Evolutionary conservation across 2,888 invertebrate species (phyloP), one percentile per base, ranked within the genome.

Genomic region (Diabrotica balteata): DNA sequence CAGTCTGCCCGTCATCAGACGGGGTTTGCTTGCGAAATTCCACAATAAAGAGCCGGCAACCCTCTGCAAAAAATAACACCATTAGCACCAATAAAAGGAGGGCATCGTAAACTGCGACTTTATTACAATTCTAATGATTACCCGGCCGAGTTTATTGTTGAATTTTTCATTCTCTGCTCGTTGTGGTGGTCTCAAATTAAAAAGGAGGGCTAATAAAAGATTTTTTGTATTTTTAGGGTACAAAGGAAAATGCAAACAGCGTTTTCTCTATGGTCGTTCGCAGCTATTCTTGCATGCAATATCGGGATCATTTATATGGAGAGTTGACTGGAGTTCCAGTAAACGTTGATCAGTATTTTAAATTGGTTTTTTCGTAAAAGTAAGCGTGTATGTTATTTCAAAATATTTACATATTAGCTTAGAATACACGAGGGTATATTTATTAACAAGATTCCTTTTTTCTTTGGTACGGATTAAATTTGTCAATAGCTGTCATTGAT

Each of bases 91-190:
- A 62, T 67, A 62, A 67, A 67, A 62, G 57, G 22, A 53, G 58
- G 43, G 45, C 58, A 58, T 67, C 58, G 45, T 67, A 62, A 59
- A 62, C 43, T 46, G 42, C 8, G 67, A 43, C 53, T 67, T 62
- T 53, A 67, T 67, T 62, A 67, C 67, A 49, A 58, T 58, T 57
- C 64, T 64, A 64, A 64, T 58, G 58, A 64, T 64, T 64, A 64
- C 64, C 58, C 51, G 42, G 9, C 7, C 42, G 52, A 47, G 62
- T 62, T 62, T 59, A 67, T 60, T 46, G 67, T 58, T 47, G 49
- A 62, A 62, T 67, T 67, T 67, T 67, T 67, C 67, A 67, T 67
- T 58, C 58, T 57, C 61, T 55, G 54, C 58, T 47, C 57, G 67
- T 67, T 67, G 61, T 67, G 58, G 32, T 47, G 64, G 64, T 67